phyloP scores from a whole-genome alignment of 2,113 vertebrate genomes.

The Oryctolagus cuniculus region mOryCun1.1 NC_091436.1:66474001-66474500 shows the following conservation, averaged over 20 bases:
- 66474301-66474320: slow-evolving; percentile 96
- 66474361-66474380: slow-evolving; percentile 99
- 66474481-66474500: slow-evolving; percentile 82
- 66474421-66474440: slow-evolving; percentile 90
- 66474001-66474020: slow-evolving; percentile 49
- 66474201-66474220: slow-evolving; percentile 72
- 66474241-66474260: slow-evolving; percentile 99
- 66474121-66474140: slow-evolving; percentile 37
- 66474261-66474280: slow-evolving; percentile 97
- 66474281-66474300: slow-evolving; percentile 98
- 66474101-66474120: slow-evolving; percentile 7
- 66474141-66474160: slow-evolving; percentile 48
- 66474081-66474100: slow-evolving; percentile 29
- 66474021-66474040: not conserved
- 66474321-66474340: slow-evolving; percentile 98
- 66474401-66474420: slow-evolving; percentile 89
- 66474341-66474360: slow-evolving; percentile 99
- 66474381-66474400: slow-evolving; percentile 90
- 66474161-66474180: slow-evolving; percentile 58
- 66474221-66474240: slow-evolving; percentile 97
- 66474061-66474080: slow-evolving; percentile 15
- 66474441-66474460: slow-evolving; percentile 88
- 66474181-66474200: slow-evolving; percentile 65
- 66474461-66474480: slow-evolving; percentile 89
- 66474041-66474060: slow-evolving; percentile 50